Base-by-base conservation (phyloP, 2,888 invertebrate species). In the Torymus auratus region DNA sequence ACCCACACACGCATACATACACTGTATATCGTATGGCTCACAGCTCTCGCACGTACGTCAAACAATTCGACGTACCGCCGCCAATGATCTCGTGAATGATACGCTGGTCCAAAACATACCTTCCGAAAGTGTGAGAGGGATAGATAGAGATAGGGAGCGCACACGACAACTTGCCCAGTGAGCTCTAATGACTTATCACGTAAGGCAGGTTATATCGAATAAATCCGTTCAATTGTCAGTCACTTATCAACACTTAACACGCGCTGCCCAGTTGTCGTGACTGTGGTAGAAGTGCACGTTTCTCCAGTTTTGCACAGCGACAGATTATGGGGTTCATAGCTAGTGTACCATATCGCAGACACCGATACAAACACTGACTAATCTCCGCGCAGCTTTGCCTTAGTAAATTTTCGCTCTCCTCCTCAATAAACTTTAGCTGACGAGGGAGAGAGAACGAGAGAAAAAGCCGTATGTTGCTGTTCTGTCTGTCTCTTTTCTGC, bases 191-290 rank as follows among this genome's bases (percentile, higher is more conserved):
- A 65, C 20, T 61, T 41, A 41, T 41, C 41, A 7, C 73, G 20
- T 28, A 78, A 73, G 23, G 52, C 52, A 55, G 62, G 72, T 80
- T 76, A 72, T 85, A 83, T 87, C 79, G 83, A 85, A 88, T 86
- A 83, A 85, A 84, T 81, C 84, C 84, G 81, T 82, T 87, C 88
- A 89, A 89, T 89, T 89, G 87, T 69, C 85, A 83, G 82, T 85
- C 86, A 88, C 86, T 88, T 87, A 86, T 84, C 83, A 85, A 83
- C 85, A 86, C 86, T 88, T 88, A 87, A 79, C 65, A 55, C 50
- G 68, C 52, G 64, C 74, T 50, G 55, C n/a, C 68, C 64, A 71
- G 20, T 50, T 55, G 65, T 67, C 68, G 68, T 58, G 50, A 41
- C 41, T 41, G 41, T 5, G 41, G 7, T 41, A 5, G 7, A 7